These are phyloP conservation scores for human DNA, from an alignment of 2,113 vertebrate species.

Conservation along the genomic window DNA sequence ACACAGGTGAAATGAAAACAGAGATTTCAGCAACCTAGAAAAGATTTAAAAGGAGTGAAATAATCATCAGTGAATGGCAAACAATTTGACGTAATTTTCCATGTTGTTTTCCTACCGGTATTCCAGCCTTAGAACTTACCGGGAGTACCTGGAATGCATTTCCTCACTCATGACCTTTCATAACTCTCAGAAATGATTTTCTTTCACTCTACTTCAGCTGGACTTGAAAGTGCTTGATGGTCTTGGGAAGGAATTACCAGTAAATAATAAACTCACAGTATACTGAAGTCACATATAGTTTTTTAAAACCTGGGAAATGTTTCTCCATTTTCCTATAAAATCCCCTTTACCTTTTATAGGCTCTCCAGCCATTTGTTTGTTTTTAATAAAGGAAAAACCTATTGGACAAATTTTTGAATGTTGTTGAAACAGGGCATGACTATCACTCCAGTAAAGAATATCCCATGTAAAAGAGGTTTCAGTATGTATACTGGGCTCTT, in stretches of 20 bases:
- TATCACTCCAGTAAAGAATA: constrained; percentile 38
- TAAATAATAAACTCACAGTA: constrained; percentile 54
- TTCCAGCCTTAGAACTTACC: constrained; percentile 30
- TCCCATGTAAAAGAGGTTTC: constrained; percentile 65
- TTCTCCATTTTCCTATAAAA: constrained; percentile 41
- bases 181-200: constrained; percentile 76
- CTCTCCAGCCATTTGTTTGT: neutral
- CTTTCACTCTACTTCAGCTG: constrained; percentile 69
- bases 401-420: constrained; percentile 60
- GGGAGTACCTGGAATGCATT: constrained; percentile 37
- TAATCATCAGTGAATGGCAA: neutral
- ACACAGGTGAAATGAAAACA: constrained; percentile 25
- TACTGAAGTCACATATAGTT: constrained; percentile 45
- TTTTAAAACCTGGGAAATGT: neutral
- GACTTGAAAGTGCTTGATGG: constrained; percentile 54
- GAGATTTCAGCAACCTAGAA: neutral
- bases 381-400: neutral
- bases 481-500: constrained; percentile 64
- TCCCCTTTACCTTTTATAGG: constrained; percentile 32
- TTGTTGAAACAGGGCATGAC: constrained; percentile 5
- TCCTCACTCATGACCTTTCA: constrained; percentile 73
- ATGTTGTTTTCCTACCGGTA: neutral
- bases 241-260: constrained; percentile 62
- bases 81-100: neutral
- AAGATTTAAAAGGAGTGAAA: constrained; percentile 11